Evolutionary conservation across 1,140 invertebrate species (phyloP).

Genomic region (Procambarus virginalis): DNA sequence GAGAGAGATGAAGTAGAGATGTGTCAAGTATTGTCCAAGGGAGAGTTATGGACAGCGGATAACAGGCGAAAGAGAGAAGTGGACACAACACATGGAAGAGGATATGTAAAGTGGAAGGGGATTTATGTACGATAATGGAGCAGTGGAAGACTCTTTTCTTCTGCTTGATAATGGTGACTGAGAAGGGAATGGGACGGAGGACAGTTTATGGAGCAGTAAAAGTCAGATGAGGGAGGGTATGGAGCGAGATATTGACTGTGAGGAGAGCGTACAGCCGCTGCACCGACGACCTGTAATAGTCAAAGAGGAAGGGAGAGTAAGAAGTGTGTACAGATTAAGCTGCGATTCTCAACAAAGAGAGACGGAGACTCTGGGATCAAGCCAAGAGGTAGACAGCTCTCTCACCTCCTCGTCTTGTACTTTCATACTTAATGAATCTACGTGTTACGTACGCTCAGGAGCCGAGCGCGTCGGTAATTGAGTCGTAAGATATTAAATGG

Average conservation of each 20-base stretch:
- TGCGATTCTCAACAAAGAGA: no score
- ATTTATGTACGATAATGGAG: slow-evolving; percentile 22
- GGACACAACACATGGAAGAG: neutral
- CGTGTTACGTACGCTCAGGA: neutral
- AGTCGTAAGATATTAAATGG: neutral
- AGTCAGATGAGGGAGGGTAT: neutral
- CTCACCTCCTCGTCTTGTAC: neutral
- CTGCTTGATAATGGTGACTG: neutral
- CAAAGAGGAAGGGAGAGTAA: no score
- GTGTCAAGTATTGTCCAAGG: neutral
- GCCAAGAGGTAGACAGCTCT: neutral
- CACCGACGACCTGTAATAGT: neutral
- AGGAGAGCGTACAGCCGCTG: neutral
- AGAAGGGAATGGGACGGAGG: slow-evolving; percentile 10
- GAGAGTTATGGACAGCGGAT: neutral
- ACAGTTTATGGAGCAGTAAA: slow-evolving; percentile 13
- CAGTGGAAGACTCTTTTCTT: neutral
- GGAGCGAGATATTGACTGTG: neutral
- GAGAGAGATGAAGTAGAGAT: neutral
- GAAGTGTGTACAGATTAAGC: no score
- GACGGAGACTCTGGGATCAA: neutral
- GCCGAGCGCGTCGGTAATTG: neutral
- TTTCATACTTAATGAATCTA: neutral
- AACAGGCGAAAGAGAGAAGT: neutral
- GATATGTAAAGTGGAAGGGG: slow-evolving; percentile 16